These are phyloP conservation scores for Orchestes rusci DNA, from an alignment of 2,888 invertebrate genomes.

Conservation along the genomic window DNA sequence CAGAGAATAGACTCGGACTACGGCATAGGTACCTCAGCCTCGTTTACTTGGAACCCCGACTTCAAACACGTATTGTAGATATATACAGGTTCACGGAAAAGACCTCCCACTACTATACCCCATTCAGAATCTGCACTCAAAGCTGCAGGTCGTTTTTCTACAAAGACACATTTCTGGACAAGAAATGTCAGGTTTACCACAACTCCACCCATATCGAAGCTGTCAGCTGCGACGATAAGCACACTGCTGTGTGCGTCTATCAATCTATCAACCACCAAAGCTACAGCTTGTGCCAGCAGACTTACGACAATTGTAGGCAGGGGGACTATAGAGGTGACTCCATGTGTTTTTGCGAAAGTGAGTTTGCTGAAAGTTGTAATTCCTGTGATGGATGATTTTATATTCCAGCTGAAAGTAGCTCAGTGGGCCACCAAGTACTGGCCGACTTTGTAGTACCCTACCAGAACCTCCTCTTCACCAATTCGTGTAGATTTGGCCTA, in stretches of 20 bases:
- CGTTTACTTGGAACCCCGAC: too few species aligned
- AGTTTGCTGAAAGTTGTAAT: constrained; percentile 1
- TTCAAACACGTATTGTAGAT: constrained; percentile 20
- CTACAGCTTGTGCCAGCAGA: constrained; percentile 26
- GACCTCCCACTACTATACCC: constrained; percentile 21
- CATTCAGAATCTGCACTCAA: constrained; percentile 19
- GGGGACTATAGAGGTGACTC: constrained; percentile 28
- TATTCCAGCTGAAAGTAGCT: constrained; percentile 5
- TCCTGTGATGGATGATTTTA: not conserved
- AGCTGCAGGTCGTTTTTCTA: constrained; percentile 19
- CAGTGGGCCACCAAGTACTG: not conserved
- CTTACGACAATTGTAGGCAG: constrained; percentile 23
- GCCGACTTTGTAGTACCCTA: constrained; percentile 30
- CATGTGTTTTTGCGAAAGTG: constrained; percentile 30
- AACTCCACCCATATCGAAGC: constrained; percentile 24
- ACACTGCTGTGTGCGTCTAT: constrained; percentile 31
- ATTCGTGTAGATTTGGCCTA: constrained; percentile 30
- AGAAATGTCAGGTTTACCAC: constrained; percentile 31
- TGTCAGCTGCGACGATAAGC: constrained; percentile 28
- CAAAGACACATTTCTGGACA: constrained; percentile 21
- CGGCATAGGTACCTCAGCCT: too few species aligned
- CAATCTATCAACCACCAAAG: constrained; percentile 13
- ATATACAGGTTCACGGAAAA: constrained; percentile 27
- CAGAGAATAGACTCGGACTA: constrained; percentile 19
- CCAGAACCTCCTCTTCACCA: constrained; percentile 29